A percentile compares a stretch with the other conserved stretches of the same genome.
Conservation (phyloP, 2,113 vertebrate species). For the Myanophis thanlyinensis region DNA sequence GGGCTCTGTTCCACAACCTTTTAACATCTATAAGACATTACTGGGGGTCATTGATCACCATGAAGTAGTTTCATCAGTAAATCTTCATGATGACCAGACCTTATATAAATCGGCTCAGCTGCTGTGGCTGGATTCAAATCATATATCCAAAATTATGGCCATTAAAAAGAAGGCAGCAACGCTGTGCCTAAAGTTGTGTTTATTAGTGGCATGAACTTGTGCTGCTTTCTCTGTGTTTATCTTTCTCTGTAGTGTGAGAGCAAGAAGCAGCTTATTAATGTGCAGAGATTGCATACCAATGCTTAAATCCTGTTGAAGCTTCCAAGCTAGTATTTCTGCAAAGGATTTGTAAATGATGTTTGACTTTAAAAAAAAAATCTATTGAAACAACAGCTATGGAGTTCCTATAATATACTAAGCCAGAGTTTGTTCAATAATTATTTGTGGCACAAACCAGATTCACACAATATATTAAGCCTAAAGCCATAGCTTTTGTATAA, state of each 20-base stretch:
- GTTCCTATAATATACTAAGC: not conserved
- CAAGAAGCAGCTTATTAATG: not conserved
- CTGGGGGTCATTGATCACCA: not conserved
- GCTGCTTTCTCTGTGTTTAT: not conserved
- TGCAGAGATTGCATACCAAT: not conserved
- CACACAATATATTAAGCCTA: not conserved
- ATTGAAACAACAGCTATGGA: not conserved
- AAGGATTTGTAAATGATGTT: not conserved
- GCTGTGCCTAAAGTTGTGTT: not conserved
- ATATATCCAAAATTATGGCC: not conserved
- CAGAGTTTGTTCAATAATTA: not conserved
- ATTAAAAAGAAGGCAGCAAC: not conserved
- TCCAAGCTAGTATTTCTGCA: not conserved
- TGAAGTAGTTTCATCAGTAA: conserved; percentile 1
- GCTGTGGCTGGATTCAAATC: not conserved
- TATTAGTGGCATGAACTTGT: not conserved
- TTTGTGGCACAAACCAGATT: not conserved
- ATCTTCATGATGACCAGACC: conserved; percentile 19
- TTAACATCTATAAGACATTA: not conserved
- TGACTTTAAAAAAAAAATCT: not conserved
- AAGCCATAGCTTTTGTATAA: not conserved
- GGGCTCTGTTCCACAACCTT: not conserved
- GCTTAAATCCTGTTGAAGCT: not conserved
- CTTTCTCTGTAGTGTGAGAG: not conserved
- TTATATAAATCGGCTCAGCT: not conserved